Conservation (phyloP, 2,113 vertebrate species). For the Casuarius casuarius region DNA sequence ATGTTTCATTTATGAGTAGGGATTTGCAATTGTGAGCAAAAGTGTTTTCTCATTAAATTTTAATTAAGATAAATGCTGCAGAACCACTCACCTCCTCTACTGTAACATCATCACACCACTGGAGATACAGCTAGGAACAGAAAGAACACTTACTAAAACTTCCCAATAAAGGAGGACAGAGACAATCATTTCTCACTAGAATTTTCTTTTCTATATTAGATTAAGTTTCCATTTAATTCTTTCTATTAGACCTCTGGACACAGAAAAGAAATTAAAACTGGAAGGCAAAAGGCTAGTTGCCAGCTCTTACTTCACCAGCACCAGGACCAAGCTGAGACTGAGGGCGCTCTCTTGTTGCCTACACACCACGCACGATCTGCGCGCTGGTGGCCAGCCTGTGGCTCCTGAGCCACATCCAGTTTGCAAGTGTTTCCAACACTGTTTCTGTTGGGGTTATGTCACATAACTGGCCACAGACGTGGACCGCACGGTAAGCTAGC, state of each 20-base stretch:
- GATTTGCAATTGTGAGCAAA: constrained; percentile 85
- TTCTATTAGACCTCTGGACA: neutral
- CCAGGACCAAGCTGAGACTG: neutral
- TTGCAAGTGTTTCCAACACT: neutral
- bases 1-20: constrained; percentile 95
- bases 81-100: constrained; percentile 91
- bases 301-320: neutral
- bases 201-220: constrained; percentile 45
- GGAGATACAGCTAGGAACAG: constrained; percentile 90
- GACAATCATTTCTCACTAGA: constrained; percentile 49
- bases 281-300: neutral
- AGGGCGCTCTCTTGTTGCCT: accelerated
- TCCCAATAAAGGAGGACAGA: constrained; percentile 60
- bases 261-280: neutral
- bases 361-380: accelerated
- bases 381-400: neutral
- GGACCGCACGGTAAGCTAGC: accelerated
- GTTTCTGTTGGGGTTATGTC: accelerated
- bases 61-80: constrained; percentile 93
- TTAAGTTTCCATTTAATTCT: constrained; percentile 24
- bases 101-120: constrained; percentile 96
- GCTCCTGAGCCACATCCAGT: neutral
- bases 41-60: constrained; percentile 94
- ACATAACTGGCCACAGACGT: accelerated
- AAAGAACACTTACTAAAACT: constrained; percentile 75